Conservation (phyloP, 37 sponge, comb jelly and placozoan genomes). For the Cliona cf. orientalis region DNA sequence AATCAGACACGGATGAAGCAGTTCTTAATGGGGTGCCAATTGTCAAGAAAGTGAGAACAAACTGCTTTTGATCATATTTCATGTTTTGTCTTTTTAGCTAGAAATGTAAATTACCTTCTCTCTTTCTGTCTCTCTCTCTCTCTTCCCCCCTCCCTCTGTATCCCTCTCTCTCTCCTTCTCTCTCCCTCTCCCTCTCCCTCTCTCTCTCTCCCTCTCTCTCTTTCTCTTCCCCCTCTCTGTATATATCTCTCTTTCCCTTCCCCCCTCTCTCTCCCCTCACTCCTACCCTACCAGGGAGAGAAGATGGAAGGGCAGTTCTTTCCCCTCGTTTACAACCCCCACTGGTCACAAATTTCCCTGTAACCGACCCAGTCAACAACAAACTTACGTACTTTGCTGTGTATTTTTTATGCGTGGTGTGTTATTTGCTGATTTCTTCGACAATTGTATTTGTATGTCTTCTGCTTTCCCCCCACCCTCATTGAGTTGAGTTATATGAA, state of each 20-base stretch:
- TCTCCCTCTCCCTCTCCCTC: conserved; percentile 29
- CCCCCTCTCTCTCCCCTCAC: too few relatives aligned
- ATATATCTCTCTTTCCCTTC: too few relatives aligned
- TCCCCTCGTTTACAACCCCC: conserved; percentile 58
- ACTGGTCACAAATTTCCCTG: too few relatives aligned
- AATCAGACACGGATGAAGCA: conserved; percentile 55
- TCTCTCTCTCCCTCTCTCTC: conserved; percentile 13
- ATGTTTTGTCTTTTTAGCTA: neutral
- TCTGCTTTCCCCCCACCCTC: too few relatives aligned
- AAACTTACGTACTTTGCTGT: neutral
- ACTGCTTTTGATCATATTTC: neutral
- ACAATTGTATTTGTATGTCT: too few relatives aligned
- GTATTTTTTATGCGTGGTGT: conserved; percentile 2
- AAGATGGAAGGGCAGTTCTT: conserved; percentile 67
- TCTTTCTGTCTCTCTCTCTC: neutral
- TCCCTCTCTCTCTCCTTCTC: conserved; percentile 28
- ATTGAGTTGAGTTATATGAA: too few relatives aligned
- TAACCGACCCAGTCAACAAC: too few relatives aligned
- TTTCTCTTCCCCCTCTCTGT: neutral
- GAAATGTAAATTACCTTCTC: neutral
- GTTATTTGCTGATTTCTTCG: neutral
- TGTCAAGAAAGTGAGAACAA: conserved; percentile 40
- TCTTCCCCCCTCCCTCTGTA: conserved; percentile 5
- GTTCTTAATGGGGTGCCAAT: conserved; percentile 50
- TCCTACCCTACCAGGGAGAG: conserved; percentile 57